phyloP scores from a whole-genome alignment of 2,888 invertebrate genomes.

The Arrhopalites spinosus region DNA sequence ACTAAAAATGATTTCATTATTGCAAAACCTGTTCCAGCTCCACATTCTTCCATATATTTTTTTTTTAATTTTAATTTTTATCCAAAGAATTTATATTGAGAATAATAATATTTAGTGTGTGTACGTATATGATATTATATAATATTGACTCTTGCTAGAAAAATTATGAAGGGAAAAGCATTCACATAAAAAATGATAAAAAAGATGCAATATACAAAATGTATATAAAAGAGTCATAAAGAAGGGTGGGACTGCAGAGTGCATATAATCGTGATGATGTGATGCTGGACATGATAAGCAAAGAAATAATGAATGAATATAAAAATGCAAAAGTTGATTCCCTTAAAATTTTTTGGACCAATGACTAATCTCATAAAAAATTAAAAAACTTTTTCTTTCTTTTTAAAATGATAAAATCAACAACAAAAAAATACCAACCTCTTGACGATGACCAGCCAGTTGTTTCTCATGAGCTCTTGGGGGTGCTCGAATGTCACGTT shows the following conservation, averaged over 20 bases:
- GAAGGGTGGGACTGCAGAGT: too few relatives aligned
- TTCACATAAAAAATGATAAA: not conserved
- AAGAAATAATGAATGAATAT: too few relatives aligned
- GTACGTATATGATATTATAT: too few relatives aligned
- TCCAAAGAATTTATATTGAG: too few relatives aligned
- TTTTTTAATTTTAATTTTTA: too few relatives aligned
- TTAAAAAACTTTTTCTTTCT: too few relatives aligned
- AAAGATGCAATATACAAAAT: not conserved
- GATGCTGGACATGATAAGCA: too few relatives aligned
- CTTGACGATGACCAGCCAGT: constrained; percentile 88
- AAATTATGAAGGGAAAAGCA: too few relatives aligned
- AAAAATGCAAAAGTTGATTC: not conserved
- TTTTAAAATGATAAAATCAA: too few relatives aligned
- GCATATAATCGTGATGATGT: too few relatives aligned
- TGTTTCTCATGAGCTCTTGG: constrained; percentile 75
- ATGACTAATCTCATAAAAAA: not conserved
- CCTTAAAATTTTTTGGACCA: not conserved
- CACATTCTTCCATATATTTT: not conserved
- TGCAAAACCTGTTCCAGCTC: constrained; percentile 13
- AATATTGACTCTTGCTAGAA: not conserved
- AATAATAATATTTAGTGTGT: too few relatives aligned
- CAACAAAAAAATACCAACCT: constrained; percentile 65
- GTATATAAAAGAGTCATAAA: not conserved
- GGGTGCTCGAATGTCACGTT: constrained; percentile 89
- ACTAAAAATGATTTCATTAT: not conserved